These are phyloP conservation scores for Monopterus albus DNA, from an alignment of 2,113 vertebrate genomes.

Conservation along the genomic window DNA sequence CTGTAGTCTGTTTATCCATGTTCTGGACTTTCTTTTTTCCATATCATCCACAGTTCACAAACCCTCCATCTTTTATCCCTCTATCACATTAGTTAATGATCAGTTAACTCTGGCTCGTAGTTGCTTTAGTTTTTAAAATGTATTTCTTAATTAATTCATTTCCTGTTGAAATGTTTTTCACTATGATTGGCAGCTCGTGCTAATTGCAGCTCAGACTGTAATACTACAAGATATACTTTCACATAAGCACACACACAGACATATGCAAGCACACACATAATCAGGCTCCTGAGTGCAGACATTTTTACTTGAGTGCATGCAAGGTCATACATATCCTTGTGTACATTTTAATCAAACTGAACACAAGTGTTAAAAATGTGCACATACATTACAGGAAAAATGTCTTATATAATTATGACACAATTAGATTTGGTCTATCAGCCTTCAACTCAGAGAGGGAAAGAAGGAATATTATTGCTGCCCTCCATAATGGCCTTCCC, in stretches of 20 bases:
- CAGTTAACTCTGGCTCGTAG: slow-evolving; percentile 59
- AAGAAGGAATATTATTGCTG: slow-evolving; percentile 57
- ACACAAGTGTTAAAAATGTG: not conserved
- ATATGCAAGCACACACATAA: not conserved
- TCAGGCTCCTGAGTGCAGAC: not conserved
- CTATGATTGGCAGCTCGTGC: slow-evolving; percentile 63
- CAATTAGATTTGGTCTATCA: slow-evolving; percentile 69
- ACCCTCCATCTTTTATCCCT: slow-evolving; percentile 29
- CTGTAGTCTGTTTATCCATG: not conserved
- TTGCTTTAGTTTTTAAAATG: slow-evolving; percentile 49
- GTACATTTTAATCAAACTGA: slow-evolving; percentile 6
- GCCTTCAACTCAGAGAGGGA: slow-evolving; percentile 33
- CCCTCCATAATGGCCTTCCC: slow-evolving; percentile 53
- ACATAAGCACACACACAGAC: not conserved
- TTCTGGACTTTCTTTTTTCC: not conserved
- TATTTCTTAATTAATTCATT: slow-evolving; percentile 66
- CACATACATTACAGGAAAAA: not conserved
- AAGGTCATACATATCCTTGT: slow-evolving; percentile 10
- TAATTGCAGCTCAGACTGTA: slow-evolving; percentile 57
- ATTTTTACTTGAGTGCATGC: not conserved
- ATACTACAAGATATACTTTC: slow-evolving; percentile 16
- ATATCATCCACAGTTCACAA: slow-evolving; percentile 21
- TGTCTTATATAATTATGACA: slow-evolving; percentile 8
- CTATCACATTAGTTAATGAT: slow-evolving; percentile 61
- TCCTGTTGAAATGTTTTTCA: slow-evolving; percentile 55